These are phyloP conservation scores for Leucophenga montana DNA, from an alignment of 2,888 invertebrate genomes.

Conservation along the genomic window DNA sequence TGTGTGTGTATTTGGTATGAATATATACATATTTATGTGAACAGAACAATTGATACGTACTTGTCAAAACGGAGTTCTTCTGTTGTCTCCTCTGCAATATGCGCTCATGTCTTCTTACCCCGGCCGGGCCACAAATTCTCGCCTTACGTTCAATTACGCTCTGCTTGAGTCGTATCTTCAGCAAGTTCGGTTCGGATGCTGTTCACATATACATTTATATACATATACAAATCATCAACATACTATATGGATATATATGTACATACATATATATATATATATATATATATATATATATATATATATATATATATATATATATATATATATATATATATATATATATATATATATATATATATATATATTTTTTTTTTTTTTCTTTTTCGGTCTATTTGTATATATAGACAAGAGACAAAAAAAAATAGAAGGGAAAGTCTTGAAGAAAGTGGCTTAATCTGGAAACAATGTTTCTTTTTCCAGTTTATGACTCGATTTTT, in stretches of 20 bases:
- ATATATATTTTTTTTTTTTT: constrained; percentile 10
- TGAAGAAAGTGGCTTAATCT: neutral
- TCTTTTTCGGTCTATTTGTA: constrained; percentile 21
- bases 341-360: constrained; percentile 15
- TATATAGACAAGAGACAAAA: constrained; percentile 4
- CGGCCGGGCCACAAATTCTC: constrained; percentile 87
- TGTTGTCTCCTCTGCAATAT: constrained; percentile 77
- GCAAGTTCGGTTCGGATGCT: constrained; percentile 98
- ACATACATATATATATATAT: constrained; percentile 19
- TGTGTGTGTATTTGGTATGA: constrained; percentile 14
- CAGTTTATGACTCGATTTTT: neutral
- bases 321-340: neutral
- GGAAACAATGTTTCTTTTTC: neutral
- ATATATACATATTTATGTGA: constrained; percentile 23
- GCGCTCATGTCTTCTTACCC: constrained; percentile 84
- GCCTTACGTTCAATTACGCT: constrained; percentile 96
- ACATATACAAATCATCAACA: neutral
- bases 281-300: constrained; percentile 16
- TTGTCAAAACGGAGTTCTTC: constrained; percentile 73
- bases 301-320: constrained; percentile 30
- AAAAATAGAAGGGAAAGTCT: no score
- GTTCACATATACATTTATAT: constrained; percentile 56
- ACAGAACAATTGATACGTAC: constrained; percentile 65
- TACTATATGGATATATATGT: constrained; percentile 16
- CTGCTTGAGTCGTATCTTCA: constrained; percentile 93